Evolutionary conservation across 2,888 invertebrate species (phyloP), one percentile per base, ranked within the genome.

Genomic region (Aleiodes leptofemur): DNA sequence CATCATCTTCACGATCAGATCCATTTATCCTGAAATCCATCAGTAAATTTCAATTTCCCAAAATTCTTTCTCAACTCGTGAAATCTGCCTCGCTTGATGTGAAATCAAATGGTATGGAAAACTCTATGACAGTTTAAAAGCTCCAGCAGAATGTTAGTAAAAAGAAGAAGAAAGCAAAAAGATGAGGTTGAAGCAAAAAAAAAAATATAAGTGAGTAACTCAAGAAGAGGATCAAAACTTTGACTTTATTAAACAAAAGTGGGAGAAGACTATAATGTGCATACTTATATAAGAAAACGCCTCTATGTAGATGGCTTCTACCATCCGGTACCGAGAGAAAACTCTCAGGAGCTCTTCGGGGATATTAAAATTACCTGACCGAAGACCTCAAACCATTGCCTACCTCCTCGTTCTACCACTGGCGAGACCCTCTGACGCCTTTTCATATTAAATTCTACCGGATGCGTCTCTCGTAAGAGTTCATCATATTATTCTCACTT

Each of bases 311-410:
- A 69, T 56, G 69, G 51, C 50, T 51, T 29, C 64, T 69, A 55
- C 69, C 64, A 55, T 72, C 53, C 72, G 70, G 74, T 72, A 57
- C 73, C 73, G 59, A 56, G 69, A 70, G 70, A 66, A 77, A 79
- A 77, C 77, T 79, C 77, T 66, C 31, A 72, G 66, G 72, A 72
- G 74, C 76, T 64, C 76, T 72, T 78, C 74, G 71, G 66, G 75
- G 78, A 82, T 83, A 83, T 82, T 82, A 82, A 81, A 81, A 82
- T 82, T 76, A 80, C 76, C 76, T 77, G 75, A 70, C 74, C 75
- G 74, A 77, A 73, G 71, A 71, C 73, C 53, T 68, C 29, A 56
- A 69, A 23, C 23, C 69, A 13, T 38, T 66, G 23, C 69, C 50
- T 48, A 55, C 31, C 43, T 14, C 71, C 23, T 34, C 53, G n/a